Percentiles rank a stretch among this genome's conserved stretches.
These are phyloP conservation scores for Luscinia megarhynchos DNA, from an alignment of 2,797 vertebrate genomes.

Conservation along the genomic window DNA sequence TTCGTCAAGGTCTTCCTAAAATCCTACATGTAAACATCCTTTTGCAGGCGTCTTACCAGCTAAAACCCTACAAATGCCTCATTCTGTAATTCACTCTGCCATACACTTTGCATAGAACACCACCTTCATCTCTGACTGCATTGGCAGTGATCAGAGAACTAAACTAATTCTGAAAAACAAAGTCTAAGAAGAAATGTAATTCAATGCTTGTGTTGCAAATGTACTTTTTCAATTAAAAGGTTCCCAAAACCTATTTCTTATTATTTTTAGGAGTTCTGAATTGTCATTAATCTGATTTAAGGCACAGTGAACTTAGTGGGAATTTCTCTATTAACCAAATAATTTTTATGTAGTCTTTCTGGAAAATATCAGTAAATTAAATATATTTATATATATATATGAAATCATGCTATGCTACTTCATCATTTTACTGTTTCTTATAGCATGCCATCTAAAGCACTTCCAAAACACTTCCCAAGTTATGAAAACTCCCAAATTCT, in stretches of 20 bases:
- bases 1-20: slow-evolving; percentile 25
- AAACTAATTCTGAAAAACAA: not conserved
- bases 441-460: not conserved
- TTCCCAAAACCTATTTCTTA: not conserved
- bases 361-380: not conserved
- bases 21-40: slow-evolving; percentile 9
- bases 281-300: not conserved
- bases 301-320: not conserved
- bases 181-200: not conserved
- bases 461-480: not conserved
- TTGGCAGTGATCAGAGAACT: not conserved
- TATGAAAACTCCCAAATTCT: slow-evolving; percentile 20
- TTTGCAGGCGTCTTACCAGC: slow-evolving; percentile 6
- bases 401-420: not conserved
- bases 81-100: not conserved
- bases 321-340: not conserved
- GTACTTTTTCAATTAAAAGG: not conserved
- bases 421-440: not conserved
- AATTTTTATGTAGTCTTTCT: not conserved
- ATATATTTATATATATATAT: not conserved
- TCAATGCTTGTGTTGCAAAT: not conserved
- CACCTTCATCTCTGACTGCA: slow-evolving; percentile 6
- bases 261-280: not conserved
- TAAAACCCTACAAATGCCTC: not conserved
- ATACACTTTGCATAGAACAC: not conserved